A percentile compares a stretch with the other conserved stretches of the same genome.
Evolutionary conservation across 1,140 invertebrate genomes (phyloP).

Genomic region (Drosophila varians): DNA sequence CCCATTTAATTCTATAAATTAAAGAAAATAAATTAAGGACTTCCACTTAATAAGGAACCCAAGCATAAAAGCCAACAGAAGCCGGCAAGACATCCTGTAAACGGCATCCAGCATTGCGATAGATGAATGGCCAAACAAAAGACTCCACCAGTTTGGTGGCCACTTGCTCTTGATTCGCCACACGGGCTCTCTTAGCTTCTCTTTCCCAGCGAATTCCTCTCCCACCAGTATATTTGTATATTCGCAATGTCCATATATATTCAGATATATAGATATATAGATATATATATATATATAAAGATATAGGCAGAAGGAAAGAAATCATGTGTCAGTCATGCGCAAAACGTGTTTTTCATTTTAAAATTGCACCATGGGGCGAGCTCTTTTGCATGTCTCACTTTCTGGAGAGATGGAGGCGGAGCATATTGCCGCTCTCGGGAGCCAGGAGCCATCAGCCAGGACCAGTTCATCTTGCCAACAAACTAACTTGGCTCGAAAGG

Average conservation of each 20-base stretch:
- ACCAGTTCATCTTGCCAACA: slow-evolving; percentile 10
- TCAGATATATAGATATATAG: slow-evolving; percentile 3
- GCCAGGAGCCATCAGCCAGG: slow-evolving; percentile 16
- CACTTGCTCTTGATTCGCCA: slow-evolving; percentile 21
- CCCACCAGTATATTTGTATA: slow-evolving; percentile 4
- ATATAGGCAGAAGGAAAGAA: slow-evolving; percentile 58
- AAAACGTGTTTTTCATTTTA: slow-evolving; percentile 82
- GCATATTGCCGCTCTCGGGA: slow-evolving; percentile 65
- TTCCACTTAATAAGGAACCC: slow-evolving; percentile 9
- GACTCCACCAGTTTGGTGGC: slow-evolving; percentile 32
- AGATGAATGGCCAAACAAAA: slow-evolving; percentile 39
- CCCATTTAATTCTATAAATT: no score
- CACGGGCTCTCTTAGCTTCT: slow-evolving; percentile 13
- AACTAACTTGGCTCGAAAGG: not conserved
- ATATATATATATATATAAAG: slow-evolving; percentile 7
- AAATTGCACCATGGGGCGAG: slow-evolving; percentile 68
- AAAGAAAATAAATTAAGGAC: not conserved
- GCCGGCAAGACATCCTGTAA: slow-evolving; percentile 10
- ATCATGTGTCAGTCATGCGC: slow-evolving; percentile 82
- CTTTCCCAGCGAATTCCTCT: slow-evolving; percentile 11
- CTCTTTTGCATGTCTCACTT: slow-evolving; percentile 77
- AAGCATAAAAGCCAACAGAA: not conserved
- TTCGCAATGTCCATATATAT: slow-evolving; percentile 16
- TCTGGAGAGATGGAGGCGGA: slow-evolving; percentile 77
- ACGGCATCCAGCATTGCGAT: slow-evolving; percentile 19